Base-by-base conservation (phyloP, 2,113 vertebrate species). In the Corythornis madagascariensis region DNA sequence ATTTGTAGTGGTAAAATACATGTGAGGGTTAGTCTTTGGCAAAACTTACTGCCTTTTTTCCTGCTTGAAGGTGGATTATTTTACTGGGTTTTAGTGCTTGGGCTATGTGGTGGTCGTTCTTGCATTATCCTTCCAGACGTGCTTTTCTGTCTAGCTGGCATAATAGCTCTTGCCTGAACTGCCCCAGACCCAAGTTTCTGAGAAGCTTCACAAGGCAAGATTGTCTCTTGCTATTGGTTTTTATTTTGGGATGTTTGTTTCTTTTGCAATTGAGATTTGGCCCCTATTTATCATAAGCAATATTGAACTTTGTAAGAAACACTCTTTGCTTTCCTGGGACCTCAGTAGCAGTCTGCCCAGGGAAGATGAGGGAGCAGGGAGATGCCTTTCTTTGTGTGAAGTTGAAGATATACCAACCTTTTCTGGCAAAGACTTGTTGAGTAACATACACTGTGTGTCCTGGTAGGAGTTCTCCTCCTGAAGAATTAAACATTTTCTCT, bases 401-500 rank as follows among this genome's bases (percentile, higher is more conserved):
- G 22, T 10, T 67, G 63, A 90, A 79, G 53, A 33, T n/a, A 19
- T 31, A 67, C 38, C 16, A 52, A 8, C 40, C 26, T 80, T 19
- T 63, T 7, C 29, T 69, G 69, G 29, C 57, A 65, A 31, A 82
- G 55, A 13, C 52, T 71, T 74, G 21, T 26, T 52, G 11, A 67
- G 14, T 74, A 43, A 17, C 4, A 1, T 24, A 13, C 2, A 4
- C 3, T 3, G 1, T 29, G 6, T 73, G 59, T 67, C 40, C 26
- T 25, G 11, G 11, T 33, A 63, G 55, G 24, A 71, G 66, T 79
- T 82, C 20, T 43, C 9, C 6, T 66, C 70, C 35, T 85, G 63
- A 88, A 80, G 45, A 90, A 12, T 92, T 50, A 83, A 96, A 93
- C 4, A 70, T 75, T 71, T 40, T 48, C 31, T 82, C 35, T 93